A percentile compares a stretch with the other conserved stretches of the same genome.
Evolutionary conservation across 2,888 invertebrate species (phyloP).

Genomic region (Chalcis sispes): DNA sequence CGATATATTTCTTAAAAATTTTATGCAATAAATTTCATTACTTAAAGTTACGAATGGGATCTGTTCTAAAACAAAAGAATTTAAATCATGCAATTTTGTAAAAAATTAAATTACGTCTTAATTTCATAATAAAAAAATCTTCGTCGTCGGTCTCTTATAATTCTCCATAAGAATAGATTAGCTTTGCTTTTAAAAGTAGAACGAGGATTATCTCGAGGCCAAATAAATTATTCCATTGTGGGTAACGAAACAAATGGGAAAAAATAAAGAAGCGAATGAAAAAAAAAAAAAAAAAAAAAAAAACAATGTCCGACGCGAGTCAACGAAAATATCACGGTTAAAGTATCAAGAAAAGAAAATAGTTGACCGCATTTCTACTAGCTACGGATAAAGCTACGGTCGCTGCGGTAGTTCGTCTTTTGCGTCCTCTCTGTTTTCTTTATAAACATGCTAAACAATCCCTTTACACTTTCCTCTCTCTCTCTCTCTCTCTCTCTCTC

Average conservation of each 20-base stretch:
- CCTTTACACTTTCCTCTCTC: background rate
- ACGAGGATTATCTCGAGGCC: no score
- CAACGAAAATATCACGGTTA: slow-evolving; percentile 31
- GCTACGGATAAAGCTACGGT: background rate
- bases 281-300: background rate
- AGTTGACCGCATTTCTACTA: slow-evolving; percentile 14
- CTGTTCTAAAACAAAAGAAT: no score
- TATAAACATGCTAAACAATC: slow-evolving; percentile 5
- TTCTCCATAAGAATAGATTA: no score
- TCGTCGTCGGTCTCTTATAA: no score
- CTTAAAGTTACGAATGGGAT: no score
- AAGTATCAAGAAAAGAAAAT: slow-evolving; percentile 41
- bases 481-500: background rate
- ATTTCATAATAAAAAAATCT: no score
- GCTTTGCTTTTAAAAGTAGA: no score
- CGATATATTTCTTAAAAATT: no score
- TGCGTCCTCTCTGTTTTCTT: slow-evolving; percentile 30
- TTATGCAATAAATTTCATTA: no score
- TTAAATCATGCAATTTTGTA: no score
- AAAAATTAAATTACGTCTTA: no score
- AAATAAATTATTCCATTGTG: slow-evolving; percentile 8
- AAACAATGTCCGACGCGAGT: background rate
- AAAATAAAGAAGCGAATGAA: background rate
- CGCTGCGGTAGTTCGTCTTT: background rate
- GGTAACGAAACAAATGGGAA: background rate